These are phyloP conservation scores for Hemiprocne comata DNA, from an alignment of 2,113 vertebrate genomes.

Conservation along the genomic window DNA sequence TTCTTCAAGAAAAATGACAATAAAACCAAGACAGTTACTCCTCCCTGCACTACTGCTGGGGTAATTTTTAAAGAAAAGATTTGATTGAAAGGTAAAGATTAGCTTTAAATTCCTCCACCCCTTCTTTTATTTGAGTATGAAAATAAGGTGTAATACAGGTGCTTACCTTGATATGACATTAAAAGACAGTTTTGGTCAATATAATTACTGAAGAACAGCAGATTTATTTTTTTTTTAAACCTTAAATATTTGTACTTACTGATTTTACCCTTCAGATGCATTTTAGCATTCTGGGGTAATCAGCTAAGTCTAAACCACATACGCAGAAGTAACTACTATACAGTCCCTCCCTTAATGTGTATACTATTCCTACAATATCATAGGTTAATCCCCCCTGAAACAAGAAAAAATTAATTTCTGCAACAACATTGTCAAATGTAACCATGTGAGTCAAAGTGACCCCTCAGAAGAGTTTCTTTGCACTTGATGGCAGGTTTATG, in stretches of 20 bases:
- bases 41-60: background rate
- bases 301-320: background rate
- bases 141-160: conserved; percentile 25
- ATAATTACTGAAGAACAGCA: background rate
- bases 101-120: conserved; percentile 31
- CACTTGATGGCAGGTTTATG: conserved; percentile 33
- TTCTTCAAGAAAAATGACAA: background rate
- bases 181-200: conserved; percentile 51
- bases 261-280: conserved; percentile 31
- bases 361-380: background rate
- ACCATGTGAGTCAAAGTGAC: background rate
- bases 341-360: background rate
- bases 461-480: conserved; percentile 15
- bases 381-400: background rate
- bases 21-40: background rate
- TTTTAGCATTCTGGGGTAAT: background rate
- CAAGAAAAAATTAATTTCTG: background rate
- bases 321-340: background rate
- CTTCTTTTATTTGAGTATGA: conserved; percentile 34
- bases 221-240: background rate
- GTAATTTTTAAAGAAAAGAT: background rate
- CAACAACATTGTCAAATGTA: background rate
- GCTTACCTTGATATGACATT: conserved; percentile 37
- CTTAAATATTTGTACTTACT: conserved; percentile 42
- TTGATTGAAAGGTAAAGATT: conserved; percentile 50